Percentiles rank a stretch among this genome's conserved stretches.
Conservation (phyloP, 2,797 vertebrate genomes). For the Lithobates sylvaticus region DNA sequence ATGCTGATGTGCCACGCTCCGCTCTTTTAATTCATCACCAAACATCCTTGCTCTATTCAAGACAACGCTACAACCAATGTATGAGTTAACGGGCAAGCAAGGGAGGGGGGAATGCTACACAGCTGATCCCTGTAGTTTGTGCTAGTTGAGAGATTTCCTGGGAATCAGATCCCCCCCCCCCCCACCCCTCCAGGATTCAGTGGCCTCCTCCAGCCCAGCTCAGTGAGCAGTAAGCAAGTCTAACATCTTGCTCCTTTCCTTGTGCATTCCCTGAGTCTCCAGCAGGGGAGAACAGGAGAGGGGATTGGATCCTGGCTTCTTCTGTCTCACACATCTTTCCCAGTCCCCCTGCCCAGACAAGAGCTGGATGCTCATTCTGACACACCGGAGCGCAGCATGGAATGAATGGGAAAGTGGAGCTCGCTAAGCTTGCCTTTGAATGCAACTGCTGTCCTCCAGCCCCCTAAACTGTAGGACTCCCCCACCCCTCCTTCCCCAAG, state of each 20-base stretch:
- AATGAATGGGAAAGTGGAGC: constrained; percentile 26
- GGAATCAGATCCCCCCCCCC: constrained; percentile 42
- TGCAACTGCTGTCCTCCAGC: constrained; percentile 17
- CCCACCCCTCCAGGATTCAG: constrained; percentile 49
- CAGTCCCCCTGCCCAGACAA: constrained; percentile 70
- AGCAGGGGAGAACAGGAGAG: constrained; percentile 76
- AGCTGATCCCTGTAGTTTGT: constrained; percentile 30
- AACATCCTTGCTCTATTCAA: neutral
- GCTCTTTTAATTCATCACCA: no score
- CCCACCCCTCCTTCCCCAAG: constrained; percentile 11
- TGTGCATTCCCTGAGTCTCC: constrained; percentile 78
- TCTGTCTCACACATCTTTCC: constrained; percentile 67
- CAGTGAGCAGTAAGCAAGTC: constrained; percentile 63
- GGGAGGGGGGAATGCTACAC: constrained; percentile 9
- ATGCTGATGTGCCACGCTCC: neutral
- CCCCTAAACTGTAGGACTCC: constrained; percentile 31
- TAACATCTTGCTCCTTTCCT: constrained; percentile 62
- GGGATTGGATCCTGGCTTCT: constrained; percentile 64
- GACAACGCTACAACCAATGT: neutral
- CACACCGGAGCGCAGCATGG: constrained; percentile 22
- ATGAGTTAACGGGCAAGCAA: constrained; percentile 12
- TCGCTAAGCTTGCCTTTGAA: constrained; percentile 1
- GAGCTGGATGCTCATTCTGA: constrained; percentile 55
- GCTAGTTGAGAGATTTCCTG: constrained; percentile 38
- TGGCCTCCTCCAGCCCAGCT: constrained; percentile 61